Conservation (phyloP, 2,113 vertebrate genomes). For the Cyphomyrus plagiostoma region DNA sequence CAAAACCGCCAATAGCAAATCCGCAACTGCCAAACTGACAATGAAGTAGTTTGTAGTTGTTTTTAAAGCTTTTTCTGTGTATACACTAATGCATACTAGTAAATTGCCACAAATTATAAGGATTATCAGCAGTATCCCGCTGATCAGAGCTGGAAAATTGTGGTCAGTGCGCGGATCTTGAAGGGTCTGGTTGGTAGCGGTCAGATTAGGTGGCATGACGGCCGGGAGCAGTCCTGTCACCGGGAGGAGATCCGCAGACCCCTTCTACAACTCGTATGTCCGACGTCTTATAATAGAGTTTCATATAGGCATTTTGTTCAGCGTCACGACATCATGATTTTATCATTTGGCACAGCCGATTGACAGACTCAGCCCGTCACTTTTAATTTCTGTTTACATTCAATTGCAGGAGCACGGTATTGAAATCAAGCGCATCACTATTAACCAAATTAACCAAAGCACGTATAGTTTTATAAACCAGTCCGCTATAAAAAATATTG, state of each 20-base stretch:
- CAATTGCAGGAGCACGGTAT: background rate
- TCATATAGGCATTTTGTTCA: slow-evolving; percentile 26
- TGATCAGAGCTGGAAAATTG: slow-evolving; percentile 67
- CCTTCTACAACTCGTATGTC: slow-evolving; percentile 14
- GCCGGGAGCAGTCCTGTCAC: slow-evolving; percentile 8
- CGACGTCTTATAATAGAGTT: background rate
- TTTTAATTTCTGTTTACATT: background rate
- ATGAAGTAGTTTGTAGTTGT: slow-evolving; percentile 97
- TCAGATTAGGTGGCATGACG: slow-evolving; percentile 57
- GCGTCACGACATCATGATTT: background rate
- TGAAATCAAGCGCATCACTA: background rate
- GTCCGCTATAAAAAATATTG: background rate
- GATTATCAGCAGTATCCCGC: slow-evolving; percentile 77
- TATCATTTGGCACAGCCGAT: background rate
- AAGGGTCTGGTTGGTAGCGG: slow-evolving; percentile 24
- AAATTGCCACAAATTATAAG: slow-evolving; percentile 79
- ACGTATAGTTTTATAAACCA: background rate
- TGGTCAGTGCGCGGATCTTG: slow-evolving; percentile 30
- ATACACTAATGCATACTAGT: slow-evolving; percentile 84
- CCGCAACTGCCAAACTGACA: slow-evolving; percentile 84
- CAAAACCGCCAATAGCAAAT: slow-evolving; percentile 80
- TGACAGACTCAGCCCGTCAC: background rate
- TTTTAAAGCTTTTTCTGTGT: slow-evolving; percentile 81
- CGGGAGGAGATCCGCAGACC: slow-evolving; percentile 24
- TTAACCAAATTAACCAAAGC: background rate